phyloP scores from a whole-genome alignment of 2,888 invertebrate species.

The Trachelus iudaicus region DNA sequence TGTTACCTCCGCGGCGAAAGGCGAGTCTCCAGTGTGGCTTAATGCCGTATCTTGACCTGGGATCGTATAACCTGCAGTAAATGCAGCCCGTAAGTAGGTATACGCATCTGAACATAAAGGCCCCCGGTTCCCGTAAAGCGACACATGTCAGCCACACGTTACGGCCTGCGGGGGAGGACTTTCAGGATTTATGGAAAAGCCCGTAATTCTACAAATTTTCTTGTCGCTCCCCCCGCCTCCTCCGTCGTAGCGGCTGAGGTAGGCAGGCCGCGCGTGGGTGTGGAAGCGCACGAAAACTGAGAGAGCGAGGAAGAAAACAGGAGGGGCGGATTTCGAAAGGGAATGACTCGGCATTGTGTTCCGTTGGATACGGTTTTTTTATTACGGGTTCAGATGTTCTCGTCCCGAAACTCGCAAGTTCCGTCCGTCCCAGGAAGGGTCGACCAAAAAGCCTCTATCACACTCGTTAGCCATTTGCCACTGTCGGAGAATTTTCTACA shows the following conservation, averaged over 20 bases:
- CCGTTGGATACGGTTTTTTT: neutral
- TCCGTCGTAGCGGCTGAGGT: neutral
- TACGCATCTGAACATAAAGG: neutral
- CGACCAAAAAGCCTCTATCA: neutral
- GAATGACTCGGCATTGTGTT: neutral
- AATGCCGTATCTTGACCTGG: slow-evolving; percentile 1
- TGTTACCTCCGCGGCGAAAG: neutral
- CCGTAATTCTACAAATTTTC: neutral
- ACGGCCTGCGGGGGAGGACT: neutral
- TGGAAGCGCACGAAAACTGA: neutral
- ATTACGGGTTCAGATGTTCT: neutral
- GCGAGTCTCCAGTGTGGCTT: neutral
- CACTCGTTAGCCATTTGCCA: neutral
- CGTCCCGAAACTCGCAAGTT: neutral
- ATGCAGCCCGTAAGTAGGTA: neutral
- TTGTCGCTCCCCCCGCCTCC: neutral
- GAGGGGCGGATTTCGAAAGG: neutral
- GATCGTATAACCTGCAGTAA: slow-evolving; percentile 3
- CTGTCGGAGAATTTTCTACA: neutral
- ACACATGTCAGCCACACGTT: slow-evolving; percentile 7
- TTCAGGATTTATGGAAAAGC: slow-evolving; percentile 1
- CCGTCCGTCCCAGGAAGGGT: neutral
- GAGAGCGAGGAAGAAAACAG: neutral
- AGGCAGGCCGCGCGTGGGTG: neutral
- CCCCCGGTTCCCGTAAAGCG: neutral